phyloP scores from a whole-genome alignment of 2,113 vertebrate species.

The Cottus gobio region DNA sequence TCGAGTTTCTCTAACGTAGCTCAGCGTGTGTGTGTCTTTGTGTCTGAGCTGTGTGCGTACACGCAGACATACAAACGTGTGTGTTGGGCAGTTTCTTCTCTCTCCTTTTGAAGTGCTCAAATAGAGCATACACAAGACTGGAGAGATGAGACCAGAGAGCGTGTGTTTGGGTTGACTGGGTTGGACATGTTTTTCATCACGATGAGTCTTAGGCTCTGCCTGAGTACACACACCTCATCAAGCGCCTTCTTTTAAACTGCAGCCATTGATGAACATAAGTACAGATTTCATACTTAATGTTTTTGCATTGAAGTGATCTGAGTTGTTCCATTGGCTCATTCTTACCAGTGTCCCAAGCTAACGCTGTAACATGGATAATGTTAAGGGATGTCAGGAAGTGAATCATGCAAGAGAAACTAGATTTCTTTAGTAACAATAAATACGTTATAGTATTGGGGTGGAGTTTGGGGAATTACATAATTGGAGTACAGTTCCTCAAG shows the following conservation, averaged over 20 bases:
- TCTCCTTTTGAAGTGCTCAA: constrained; percentile 49
- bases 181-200: constrained; percentile 20
- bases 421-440: not conserved
- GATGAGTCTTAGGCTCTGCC: constrained; percentile 24
- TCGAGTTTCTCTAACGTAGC: constrained; percentile 7
- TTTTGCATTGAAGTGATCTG: not conserved
- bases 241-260: not conserved
- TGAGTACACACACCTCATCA: constrained; percentile 9
- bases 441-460: not conserved
- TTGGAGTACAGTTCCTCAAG: not conserved
- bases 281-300: not conserved
- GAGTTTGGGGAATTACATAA: not conserved
- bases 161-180: constrained; percentile 16
- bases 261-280: not conserved
- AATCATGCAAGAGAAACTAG: not conserved
- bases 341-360: not conserved
- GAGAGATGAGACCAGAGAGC: constrained; percentile 22
- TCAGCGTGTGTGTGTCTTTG: constrained; percentile 12
- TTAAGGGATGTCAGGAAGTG: not conserved
- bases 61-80: not conserved
- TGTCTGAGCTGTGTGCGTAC: not conserved
- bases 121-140: constrained; percentile 18
- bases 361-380: not conserved
- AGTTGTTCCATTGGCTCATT: constrained; percentile 1
- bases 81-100: not conserved